These are phyloP conservation scores for Myripristis murdjan DNA, from an alignment of 2,797 vertebrate genomes.

Conservation along the genomic window DNA sequence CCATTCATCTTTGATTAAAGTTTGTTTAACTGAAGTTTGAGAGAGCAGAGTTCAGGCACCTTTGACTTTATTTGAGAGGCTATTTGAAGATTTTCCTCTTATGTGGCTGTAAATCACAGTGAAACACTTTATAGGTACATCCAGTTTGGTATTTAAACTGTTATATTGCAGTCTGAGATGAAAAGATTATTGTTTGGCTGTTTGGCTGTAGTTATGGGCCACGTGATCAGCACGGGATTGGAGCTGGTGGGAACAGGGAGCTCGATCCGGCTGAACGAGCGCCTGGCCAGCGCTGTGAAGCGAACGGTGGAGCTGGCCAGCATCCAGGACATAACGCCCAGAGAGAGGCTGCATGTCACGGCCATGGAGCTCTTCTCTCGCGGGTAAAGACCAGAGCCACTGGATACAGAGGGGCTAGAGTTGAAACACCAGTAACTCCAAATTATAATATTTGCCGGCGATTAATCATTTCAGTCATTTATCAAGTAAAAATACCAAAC, in stretches of 20 bases:
- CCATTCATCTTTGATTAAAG: not conserved
- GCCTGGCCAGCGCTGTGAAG: constrained; percentile 85
- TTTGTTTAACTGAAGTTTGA: not conserved
- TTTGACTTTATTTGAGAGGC: not conserved
- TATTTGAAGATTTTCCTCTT: not conserved
- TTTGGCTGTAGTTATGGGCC: constrained; percentile 90
- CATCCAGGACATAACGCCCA: constrained; percentile 85
- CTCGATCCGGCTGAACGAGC: constrained; percentile 83
- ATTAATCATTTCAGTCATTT: no score
- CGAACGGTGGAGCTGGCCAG: constrained; percentile 84
- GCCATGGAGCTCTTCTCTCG: constrained; percentile 89
- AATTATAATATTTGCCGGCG: no score
- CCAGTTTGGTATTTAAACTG: not conserved
- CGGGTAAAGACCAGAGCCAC: constrained; percentile 86
- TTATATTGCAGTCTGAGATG: not conserved
- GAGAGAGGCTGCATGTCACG: constrained; percentile 91
- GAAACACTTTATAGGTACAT: not conserved
- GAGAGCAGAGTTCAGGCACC: not conserved
- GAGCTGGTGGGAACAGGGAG: constrained; percentile 86
- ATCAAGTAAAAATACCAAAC: no score
- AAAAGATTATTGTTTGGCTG: not conserved
- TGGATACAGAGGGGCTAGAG: constrained; percentile 79
- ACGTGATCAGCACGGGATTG: constrained; percentile 90
- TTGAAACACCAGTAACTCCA: no score
- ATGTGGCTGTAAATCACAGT: not conserved